Evolutionary conservation across 2,113 vertebrate species (phyloP), one percentile per base, ranked within the genome.

Genomic region (Ginglymostoma cirratum): DNA sequence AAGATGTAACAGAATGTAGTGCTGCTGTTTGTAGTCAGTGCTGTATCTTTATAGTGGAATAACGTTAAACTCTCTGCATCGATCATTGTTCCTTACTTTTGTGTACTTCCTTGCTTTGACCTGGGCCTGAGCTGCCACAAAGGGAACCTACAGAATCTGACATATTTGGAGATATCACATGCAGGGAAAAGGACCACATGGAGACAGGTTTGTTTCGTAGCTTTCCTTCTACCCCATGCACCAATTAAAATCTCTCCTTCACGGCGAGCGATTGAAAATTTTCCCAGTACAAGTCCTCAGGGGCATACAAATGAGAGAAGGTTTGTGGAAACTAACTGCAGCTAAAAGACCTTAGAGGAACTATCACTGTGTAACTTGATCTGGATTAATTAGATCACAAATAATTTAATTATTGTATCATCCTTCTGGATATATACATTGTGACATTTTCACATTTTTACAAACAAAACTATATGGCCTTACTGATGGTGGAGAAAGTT

Each of bases 111-210:
- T 42, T 95, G 67, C 30, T 69, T 27, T 42, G 67, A 67, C 67
- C 67, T 45, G 42, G 10, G 12, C 67, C 65, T 70, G 67, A 95
- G 24, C 67, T 45, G 23, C 27, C 30, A 12, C 67, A 48, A 45
- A 72, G 3, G 42, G 42, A 72, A 48, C 23, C 69, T 48, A 52
- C 38, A 95, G 14, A 95, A 95, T 52, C 23, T 95, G 24, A 76
- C 38, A 48, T 93, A 87, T 72, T 94, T 95, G 48, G 23, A 95
- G 42, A 95, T 72, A 23, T 95, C 23, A 52, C n/a, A 38, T 92
- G 4, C 38, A 95, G 17, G 27, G 30, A 27, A 30, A 95, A 95
- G 69, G 1, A 14, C 42, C 38, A 72, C 21, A 7, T 65, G 52
- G 55, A 92, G 52, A 15, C 93, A 69, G 93, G 66, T 70, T 83